phyloP scores from a whole-genome alignment of 1,140 invertebrate species.

The Drosophila carrolli region DNA sequence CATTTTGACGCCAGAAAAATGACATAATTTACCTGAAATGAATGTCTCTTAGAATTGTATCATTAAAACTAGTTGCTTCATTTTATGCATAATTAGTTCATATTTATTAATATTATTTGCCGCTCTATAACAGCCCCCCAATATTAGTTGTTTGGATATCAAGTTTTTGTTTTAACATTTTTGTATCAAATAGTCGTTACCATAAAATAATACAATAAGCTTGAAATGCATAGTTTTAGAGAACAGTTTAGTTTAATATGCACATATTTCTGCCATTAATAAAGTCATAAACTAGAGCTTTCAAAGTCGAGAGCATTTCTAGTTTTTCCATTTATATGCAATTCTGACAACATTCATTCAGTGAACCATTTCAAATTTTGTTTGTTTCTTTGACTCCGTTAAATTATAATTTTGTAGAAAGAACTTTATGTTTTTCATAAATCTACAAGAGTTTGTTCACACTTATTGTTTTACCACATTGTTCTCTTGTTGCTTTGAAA shows the following conservation, averaged over 20 bases:
- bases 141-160: neutral
- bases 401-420: no score
- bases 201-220: neutral
- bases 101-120: neutral
- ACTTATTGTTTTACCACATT: no score
- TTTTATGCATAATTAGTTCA: neutral
- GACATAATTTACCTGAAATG: neutral
- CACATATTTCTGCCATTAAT: conserved; percentile 29
- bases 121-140: neutral
- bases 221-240: conserved; percentile 12
- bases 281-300: conserved; percentile 19
- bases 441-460: no score
- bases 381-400: no score
- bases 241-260: conserved; percentile 17
- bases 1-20: neutral
- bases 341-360: neutral
- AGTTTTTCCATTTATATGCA: conserved; percentile 1
- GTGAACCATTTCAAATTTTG: no score
- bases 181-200: neutral
- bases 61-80: neutral
- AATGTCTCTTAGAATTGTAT: neutral
- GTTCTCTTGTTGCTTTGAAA: no score
- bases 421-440: no score
- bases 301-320: conserved; percentile 1
- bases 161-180: conserved; percentile 1